Evolutionary conservation across 2,113 vertebrate species (phyloP), one percentile per base, ranked within the genome.

Genomic region (Microtus ochrogaster): DNA sequence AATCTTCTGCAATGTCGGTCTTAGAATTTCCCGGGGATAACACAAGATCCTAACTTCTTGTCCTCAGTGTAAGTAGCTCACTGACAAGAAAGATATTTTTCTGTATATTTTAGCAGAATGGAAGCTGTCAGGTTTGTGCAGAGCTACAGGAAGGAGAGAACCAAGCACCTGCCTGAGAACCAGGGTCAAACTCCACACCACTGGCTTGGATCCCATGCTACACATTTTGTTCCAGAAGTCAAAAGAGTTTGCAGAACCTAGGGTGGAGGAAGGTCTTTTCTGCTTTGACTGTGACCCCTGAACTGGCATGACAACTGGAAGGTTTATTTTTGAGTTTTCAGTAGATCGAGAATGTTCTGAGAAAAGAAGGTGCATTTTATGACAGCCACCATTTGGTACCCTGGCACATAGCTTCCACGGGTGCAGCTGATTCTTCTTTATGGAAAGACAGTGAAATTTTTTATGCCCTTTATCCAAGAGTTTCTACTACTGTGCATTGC

Each of bases 291-390:
- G 81, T 70, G 74, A 92, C 88, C 61, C 90, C 55, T 92, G 74
- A 66, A 77, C 52, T 58, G 65, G 61, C 30, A 91, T 1, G 30
- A 52, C 49, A 89, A 84, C 87, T 90, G 49, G 68, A 90, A 83
- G 24, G n/a, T 13, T 94, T 93, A 84, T 52, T 90, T 94, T 39
- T 90, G 76, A 87, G 44, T 93, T 96, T 91, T 88, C 58, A 85
- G 72, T 55, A 49, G 72, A 61, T 61, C 72, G 63, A 94, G 84
- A 82, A 91, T 85, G 84, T 47, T 73, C 44, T 52, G 33, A 68
- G n/a, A 21, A 36, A 70, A 66, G 44, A 90, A 7, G 19, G 58
- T 87, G 68, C 26, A 63, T 66, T 88, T 68, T 30, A 39, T 36
- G 92, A 92, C 0, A 76, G 26, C 63, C 49, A 72, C 65, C 74